Evolutionary conservation across 37 sponge, comb jelly and placozoan species (phyloP).

Genomic region (Dysidea cf. avara): DNA sequence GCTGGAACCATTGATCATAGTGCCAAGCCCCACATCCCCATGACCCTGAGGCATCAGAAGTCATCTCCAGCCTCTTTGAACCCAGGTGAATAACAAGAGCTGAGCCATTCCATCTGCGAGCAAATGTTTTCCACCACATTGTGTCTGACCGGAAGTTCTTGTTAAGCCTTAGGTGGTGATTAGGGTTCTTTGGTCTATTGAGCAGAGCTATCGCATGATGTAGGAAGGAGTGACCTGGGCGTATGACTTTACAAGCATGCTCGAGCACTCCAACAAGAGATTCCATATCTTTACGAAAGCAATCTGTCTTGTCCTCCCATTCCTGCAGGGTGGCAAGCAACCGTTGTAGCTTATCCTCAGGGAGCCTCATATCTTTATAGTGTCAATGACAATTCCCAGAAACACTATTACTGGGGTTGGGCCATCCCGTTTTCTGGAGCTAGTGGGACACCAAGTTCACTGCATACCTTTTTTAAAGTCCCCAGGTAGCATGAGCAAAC

Average conservation of each 20-base stretch:
- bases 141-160: not conserved
- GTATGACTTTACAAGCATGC: not conserved
- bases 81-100: not conserved
- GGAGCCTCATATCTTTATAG: not conserved
- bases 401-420: not conserved
- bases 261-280: not conserved
- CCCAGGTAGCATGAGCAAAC: not conserved
- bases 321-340: not conserved
- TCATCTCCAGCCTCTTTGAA: not conserved
- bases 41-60: not conserved
- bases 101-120: not conserved
- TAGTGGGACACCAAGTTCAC: not conserved
- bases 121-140: not conserved
- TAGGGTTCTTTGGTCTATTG: not conserved
- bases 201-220: not conserved
- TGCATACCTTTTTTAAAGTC: not conserved
- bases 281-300: not conserved
- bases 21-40: not conserved
- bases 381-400: not conserved
- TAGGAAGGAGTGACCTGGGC: not conserved
- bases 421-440: not conserved
- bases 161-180: not conserved
- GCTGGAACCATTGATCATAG: no score
- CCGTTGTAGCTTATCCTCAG: not conserved
- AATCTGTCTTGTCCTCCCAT: not conserved